A percentile compares a stretch with the other conserved stretches of the same genome.
Evolutionary conservation across 1,140 invertebrate species (phyloP).

Genomic region (Oppia nitens): DNA sequence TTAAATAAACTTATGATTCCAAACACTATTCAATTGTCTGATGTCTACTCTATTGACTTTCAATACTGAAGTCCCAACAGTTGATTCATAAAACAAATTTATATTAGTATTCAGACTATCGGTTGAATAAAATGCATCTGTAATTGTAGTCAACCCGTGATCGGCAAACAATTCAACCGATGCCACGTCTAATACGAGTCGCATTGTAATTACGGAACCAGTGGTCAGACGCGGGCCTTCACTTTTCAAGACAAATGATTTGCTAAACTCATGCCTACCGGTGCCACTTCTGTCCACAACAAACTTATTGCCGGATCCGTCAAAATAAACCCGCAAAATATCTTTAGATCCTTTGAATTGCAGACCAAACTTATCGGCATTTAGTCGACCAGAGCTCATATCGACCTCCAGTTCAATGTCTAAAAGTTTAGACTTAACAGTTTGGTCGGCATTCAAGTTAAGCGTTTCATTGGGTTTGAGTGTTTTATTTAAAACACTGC

Average conservation of each 20-base stretch:
- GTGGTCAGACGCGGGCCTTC: background rate
- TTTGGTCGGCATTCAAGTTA: too few species aligned
- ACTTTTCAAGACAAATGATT: background rate
- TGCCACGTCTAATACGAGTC: background rate
- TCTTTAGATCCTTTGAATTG: background rate
- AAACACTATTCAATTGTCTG: background rate
- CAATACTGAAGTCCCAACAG: background rate
- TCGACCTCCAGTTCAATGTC: background rate
- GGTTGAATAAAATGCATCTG: background rate
- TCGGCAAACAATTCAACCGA: constrained; percentile 6
- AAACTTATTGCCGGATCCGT: background rate
- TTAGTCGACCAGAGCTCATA: background rate
- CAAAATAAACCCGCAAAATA: background rate
- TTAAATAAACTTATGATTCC: too few species aligned
- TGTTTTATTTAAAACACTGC: too few species aligned
- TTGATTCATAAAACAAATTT: background rate
- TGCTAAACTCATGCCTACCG: background rate
- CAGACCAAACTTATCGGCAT: background rate
- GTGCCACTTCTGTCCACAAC: background rate
- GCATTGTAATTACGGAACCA: background rate
- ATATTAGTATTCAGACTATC: background rate
- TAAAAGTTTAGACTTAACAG: background rate
- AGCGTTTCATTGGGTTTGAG: too few species aligned
- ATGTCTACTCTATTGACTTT: background rate
- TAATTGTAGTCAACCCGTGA: background rate